phyloP scores from a whole-genome alignment of 2,797 vertebrate genomes.

The Lepilemur septentrionalis region DNA sequence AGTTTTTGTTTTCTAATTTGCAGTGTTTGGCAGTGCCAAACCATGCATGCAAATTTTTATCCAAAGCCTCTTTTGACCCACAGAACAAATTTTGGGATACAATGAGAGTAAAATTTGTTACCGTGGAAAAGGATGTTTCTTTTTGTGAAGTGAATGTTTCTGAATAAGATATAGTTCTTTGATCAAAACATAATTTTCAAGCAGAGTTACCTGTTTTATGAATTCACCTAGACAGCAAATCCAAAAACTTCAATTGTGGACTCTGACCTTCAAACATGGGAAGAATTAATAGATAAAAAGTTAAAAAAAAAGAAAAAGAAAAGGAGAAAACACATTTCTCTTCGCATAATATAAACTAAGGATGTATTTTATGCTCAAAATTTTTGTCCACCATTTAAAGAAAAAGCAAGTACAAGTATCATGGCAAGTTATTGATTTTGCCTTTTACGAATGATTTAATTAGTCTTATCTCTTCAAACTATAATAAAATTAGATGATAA shows the following conservation, averaged over 20 bases:
- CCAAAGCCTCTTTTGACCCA: background rate
- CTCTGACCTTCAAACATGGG: background rate
- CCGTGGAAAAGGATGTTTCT: background rate
- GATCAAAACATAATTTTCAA: background rate
- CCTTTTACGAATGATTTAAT: background rate
- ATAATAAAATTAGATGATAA: background rate
- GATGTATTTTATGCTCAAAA: background rate
- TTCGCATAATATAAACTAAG: background rate
- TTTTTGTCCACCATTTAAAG: background rate
- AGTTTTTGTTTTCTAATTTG: background rate
- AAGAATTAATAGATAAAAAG: background rate
- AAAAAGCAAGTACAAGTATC: background rate
- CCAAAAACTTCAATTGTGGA: background rate
- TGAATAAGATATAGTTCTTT: background rate
- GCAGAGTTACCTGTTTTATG: background rate
- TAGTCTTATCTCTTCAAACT: background rate
- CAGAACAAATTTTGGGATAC: background rate
- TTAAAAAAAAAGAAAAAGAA: background rate
- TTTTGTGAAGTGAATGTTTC: background rate
- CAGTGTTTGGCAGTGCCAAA: background rate
- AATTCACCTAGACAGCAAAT: background rate
- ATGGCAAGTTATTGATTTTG: background rate
- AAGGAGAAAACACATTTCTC: background rate
- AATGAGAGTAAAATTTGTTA: background rate
- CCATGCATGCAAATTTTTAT: background rate